phyloP scores from a whole-genome alignment of 2,113 vertebrate genomes.

The Trematomus loennbergii region DNA sequence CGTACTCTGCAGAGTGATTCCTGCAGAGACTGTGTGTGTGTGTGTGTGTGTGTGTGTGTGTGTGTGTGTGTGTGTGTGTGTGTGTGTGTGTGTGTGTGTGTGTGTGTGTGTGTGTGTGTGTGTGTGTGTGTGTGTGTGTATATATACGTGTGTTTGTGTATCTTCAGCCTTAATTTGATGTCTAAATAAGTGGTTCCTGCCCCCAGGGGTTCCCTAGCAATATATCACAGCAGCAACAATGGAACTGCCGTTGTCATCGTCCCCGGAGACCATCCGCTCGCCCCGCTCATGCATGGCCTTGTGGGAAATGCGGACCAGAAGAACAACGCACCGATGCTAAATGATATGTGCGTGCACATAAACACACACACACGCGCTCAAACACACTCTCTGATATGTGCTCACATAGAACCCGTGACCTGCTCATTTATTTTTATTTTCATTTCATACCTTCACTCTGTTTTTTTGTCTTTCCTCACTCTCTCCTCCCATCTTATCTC shows the following conservation, averaged over 20 bases:
- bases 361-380: conserved; percentile 11
- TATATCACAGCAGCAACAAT: conserved; percentile 77
- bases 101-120: background rate
- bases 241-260: conserved; percentile 65
- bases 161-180: conserved; percentile 81
- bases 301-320: conserved; percentile 68
- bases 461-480: background rate
- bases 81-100: background rate
- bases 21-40: background rate
- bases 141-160: conserved; percentile 44
- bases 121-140: conserved; percentile 35
- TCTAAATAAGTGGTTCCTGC: conserved; percentile 81
- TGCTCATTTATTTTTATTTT: conserved; percentile 47
- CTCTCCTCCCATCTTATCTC: background rate
- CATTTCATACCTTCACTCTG: conserved; percentile 20
- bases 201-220: conserved; percentile 69
- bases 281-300: conserved; percentile 72
- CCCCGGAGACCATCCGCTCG: conserved; percentile 67
- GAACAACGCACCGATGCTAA: conserved; percentile 60
- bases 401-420: conserved; percentile 31
- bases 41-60: conserved; percentile 3
- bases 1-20: conserved; percentile 5
- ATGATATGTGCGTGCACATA: conserved; percentile 40
- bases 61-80: conserved; percentile 2
- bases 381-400: conserved; percentile 21